These are phyloP conservation scores for Caenorhabditis imperialis DNA, from an alignment of 2,888 invertebrate species.

Conservation along the genomic window DNA sequence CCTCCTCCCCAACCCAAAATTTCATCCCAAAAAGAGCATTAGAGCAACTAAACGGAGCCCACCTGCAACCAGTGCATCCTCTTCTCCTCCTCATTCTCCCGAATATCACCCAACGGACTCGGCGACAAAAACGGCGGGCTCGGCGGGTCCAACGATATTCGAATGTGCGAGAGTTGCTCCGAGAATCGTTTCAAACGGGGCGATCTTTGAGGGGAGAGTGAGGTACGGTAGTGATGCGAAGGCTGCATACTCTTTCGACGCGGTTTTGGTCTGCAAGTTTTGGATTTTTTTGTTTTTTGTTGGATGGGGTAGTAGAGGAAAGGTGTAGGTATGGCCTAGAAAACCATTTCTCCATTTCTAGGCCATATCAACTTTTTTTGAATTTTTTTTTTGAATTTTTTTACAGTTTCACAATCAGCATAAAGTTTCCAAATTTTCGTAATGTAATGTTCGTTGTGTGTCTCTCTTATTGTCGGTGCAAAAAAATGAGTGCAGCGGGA, in stretches of 20 bases:
- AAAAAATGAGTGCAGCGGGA: too few species aligned
- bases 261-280: too few species aligned
- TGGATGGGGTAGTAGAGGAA: not conserved
- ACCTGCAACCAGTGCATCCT: slow-evolving; percentile 60
- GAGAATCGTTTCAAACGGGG: slow-evolving; percentile 71
- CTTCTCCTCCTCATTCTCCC: slow-evolving; percentile 11
- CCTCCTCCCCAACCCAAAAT: too few species aligned
- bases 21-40: not conserved
- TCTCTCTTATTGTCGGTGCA: not conserved
- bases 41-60: too few species aligned
- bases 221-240: slow-evolving; percentile 31
- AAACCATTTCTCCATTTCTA: too few species aligned
- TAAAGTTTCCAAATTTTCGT: too few species aligned
- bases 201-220: slow-evolving; percentile 51
- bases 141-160: slow-evolving; percentile 73
- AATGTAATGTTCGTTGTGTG: too few species aligned
- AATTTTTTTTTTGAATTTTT: too few species aligned
- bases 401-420: too few species aligned
- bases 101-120: slow-evolving; percentile 52
- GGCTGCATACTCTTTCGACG: slow-evolving; percentile 42
- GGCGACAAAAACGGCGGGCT: slow-evolving; percentile 65
- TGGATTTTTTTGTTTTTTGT: too few species aligned
- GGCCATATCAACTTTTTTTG: too few species aligned
- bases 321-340: too few species aligned
- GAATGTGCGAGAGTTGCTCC: slow-evolving; percentile 70